Base-by-base conservation (phyloP, 2,888 invertebrate species). In the Pandemis heparana region DNA sequence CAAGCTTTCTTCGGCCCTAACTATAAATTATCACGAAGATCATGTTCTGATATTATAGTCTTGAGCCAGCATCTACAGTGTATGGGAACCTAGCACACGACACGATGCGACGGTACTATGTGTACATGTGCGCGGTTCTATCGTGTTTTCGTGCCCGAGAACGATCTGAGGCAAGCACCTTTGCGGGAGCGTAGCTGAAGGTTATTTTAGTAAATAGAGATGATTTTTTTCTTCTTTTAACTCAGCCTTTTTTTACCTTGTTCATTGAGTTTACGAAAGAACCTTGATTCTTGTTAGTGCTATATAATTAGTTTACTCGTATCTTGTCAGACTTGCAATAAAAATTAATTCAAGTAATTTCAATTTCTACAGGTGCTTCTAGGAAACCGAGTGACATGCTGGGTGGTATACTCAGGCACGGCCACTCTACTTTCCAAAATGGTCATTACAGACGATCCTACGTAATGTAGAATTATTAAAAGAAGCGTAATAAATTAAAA, bases 11-110 rank as follows among this genome's bases (percentile, higher is more conserved):
- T 86, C 83, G 86, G 85, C 87, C 85, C 88, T 86, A 87, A 86
- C 84, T 85, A 90, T 90, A 90, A 90, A 91, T 92, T 92, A 91
- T 92, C 89, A 92, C 91, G 89, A 90, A 89, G 87, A 91, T 90
- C 89, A 91, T 91, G 91, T 91, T 88, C 82, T 85, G 84, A 86
- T 87, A 86, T 85, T 87, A 87, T 83, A 87, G 86, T 87, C 82
- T 87, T 85, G 83, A 83, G 84, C 82, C 78, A 82, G 82, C 80
- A 79, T 84, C 83, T 85, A 83, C 85, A 85, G 87, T 87, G 85
- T 89, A 87, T 90, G 89, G 87, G 90, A 90, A 91, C 85, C 79
- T 68, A 80, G 79, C 75, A 77, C 74, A 72, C 67, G 69, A 77
- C 74, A 72, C 67, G 69, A 65, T 64, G 68, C 68, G 46, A 64